These are phyloP conservation scores for Melanostoma scalare DNA, from an alignment of 2,888 invertebrate genomes.

Conservation along the genomic window DNA sequence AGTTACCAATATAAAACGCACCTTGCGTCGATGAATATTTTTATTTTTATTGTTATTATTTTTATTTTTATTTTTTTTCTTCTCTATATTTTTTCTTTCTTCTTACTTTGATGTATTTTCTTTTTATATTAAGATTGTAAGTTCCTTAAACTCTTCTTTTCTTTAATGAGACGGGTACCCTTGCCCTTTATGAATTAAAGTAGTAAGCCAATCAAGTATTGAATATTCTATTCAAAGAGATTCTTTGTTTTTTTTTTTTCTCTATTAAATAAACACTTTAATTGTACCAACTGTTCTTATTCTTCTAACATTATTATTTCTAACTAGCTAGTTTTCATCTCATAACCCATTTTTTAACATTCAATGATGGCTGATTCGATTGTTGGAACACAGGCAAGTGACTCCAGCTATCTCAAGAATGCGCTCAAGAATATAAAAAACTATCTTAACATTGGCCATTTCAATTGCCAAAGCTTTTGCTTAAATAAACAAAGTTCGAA, in stretches of 20 bases:
- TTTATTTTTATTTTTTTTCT: too few relatives aligned
- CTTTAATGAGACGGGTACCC: neutral
- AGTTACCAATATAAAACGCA: conserved; percentile 3
- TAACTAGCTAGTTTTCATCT: conserved; percentile 2
- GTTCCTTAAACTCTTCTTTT: neutral
- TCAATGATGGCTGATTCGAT: neutral
- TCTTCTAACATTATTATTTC: neutral
- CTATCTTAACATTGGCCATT: neutral
- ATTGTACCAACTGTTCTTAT: neutral
- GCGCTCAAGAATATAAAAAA: neutral
- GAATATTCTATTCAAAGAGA: neutral
- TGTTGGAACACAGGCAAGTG: neutral
- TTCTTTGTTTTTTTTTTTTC: neutral
- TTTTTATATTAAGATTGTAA: neutral
- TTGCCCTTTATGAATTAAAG: neutral
- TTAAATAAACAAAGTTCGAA: too few relatives aligned
- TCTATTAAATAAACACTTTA: neutral
- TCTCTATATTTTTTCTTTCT: neutral
- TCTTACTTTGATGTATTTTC: neutral
- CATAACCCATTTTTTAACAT: too few relatives aligned
- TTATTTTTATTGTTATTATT: too few relatives aligned
- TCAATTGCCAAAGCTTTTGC: too few relatives aligned
- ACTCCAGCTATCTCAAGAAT: conserved; percentile 2
- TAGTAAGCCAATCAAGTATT: neutral
- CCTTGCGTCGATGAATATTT: neutral